phyloP scores from a whole-genome alignment of 2,113 vertebrate species.

The Cacatua alba region DNA sequence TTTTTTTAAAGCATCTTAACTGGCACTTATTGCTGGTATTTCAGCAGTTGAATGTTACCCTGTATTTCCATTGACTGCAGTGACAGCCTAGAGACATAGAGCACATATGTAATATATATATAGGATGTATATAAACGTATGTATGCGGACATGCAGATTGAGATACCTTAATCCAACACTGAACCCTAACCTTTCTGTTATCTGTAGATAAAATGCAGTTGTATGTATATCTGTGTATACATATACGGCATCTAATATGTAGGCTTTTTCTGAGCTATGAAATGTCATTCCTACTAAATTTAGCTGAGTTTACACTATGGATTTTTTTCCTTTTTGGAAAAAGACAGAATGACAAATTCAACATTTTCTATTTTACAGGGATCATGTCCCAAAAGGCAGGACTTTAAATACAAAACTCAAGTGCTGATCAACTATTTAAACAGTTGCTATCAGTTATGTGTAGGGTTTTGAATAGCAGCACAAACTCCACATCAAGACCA shows the following conservation, averaged over 20 bases:
- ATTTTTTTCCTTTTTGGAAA: not conserved
- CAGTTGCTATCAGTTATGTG: not conserved
- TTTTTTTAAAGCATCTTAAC: not conserved
- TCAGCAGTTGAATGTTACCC: not conserved
- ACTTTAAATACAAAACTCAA: not conserved
- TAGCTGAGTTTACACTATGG: not conserved
- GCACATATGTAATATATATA: no score
- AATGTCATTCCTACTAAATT: not conserved
- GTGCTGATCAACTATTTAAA: not conserved
- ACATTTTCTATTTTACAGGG: not conserved
- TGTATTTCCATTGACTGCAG: not conserved
- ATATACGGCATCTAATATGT: not conserved
- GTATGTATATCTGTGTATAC: not conserved
- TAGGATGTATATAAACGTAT: not conserved
- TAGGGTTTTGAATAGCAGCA: not conserved
- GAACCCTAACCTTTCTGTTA: not conserved
- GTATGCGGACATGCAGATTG: not conserved
- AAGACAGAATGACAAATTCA: not conserved
- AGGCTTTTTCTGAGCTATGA: not conserved
- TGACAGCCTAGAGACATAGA: not conserved
- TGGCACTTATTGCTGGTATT: rapidly evolving
- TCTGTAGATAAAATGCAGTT: not conserved
- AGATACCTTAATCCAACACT: not conserved
- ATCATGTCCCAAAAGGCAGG: not conserved
- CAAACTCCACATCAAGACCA: not conserved